Evolutionary conservation across 2,888 invertebrate genomes (phyloP).

Genomic region (Cheilosia urbana): DNA sequence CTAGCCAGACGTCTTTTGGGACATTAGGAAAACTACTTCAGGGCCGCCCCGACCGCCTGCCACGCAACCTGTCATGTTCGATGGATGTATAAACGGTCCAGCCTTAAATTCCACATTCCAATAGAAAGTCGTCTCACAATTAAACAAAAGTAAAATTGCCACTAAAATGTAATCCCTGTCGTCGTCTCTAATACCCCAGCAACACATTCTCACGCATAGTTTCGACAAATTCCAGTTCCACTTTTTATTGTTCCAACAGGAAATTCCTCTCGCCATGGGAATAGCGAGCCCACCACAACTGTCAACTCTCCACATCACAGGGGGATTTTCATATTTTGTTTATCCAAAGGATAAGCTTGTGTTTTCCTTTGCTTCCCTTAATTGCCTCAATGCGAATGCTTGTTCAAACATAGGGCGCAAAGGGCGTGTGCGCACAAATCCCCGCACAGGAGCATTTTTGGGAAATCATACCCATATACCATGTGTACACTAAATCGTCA

Average conservation of each 20-base stretch:
- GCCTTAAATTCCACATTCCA: conserved; percentile 5
- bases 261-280: conserved; percentile 43
- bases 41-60: neutral
- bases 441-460: conserved; percentile 31
- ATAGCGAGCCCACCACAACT: conserved; percentile 34
- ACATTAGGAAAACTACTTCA: neutral
- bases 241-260: conserved; percentile 42
- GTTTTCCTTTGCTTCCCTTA: conserved; percentile 73
- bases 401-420: conserved; percentile 41
- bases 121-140: neutral
- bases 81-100: neutral
- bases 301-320: conserved; percentile 24
- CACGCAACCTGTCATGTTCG: conserved; percentile 23
- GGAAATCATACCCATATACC: conserved; percentile 2
- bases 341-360: conserved; percentile 74
- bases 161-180: conserved; percentile 48
- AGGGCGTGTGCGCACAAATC: conserved; percentile 43
- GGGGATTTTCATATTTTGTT: conserved; percentile 60
- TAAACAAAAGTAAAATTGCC: conserved; percentile 7
- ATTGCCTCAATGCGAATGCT: conserved; percentile 69
- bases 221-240: conserved; percentile 45
- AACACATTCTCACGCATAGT: conserved; percentile 60
- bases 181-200: conserved; percentile 32
- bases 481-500: neutral
- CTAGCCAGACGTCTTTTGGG: neutral